Evolutionary conservation across 2,888 invertebrate genomes (phyloP), one percentile per base, ranked within the genome.

Genomic region (Pachycephus smyrnensis): DNA sequence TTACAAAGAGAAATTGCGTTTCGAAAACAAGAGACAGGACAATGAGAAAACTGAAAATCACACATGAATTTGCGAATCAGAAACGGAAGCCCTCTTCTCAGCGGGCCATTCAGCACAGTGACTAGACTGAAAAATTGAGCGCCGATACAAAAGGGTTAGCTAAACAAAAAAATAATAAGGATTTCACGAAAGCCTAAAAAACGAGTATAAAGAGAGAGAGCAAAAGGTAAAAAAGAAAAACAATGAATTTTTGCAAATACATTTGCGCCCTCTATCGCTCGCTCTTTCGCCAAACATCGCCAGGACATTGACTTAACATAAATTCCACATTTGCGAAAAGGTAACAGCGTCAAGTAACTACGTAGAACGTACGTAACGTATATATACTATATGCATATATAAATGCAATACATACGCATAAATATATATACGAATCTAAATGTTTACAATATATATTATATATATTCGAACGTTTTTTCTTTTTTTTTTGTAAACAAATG

Each of bases 91-190:
- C 89, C 90, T 88, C 89, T 90, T 88, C 91, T 90, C 90, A 86
- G 84, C 90, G 90, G 90, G 89, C 91, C 91, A 91, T 91, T 90
- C 86, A 87, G 86, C 86, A 86, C 87, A 87, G 84, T 87, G 89
- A 90, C 89, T 88, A 87, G 89, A 88, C 88, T 87, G 87, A 84
- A 83, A 81, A 30, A 12, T 30, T 69, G 12, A 32, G 32, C 30
- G 69, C 32, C 69, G 69, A 69, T 12, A 69, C 31, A 30, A 32
- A 31, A 30, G 30, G 31, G 69, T 69, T 75, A 77, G 77, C 74
- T 73, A 76, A 77, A 80, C n/a, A 76, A 35, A 73, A 78, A 76
- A 33, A 79, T 76, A 80, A 82, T 81, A 82, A 81, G 80, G 81
- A 75, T 73, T 75, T 78, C 23, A 80, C 75, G 36, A 36, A 77